Conservation (phyloP, 2,113 vertebrate species). For the Gallinago paraguaiae region DNA sequence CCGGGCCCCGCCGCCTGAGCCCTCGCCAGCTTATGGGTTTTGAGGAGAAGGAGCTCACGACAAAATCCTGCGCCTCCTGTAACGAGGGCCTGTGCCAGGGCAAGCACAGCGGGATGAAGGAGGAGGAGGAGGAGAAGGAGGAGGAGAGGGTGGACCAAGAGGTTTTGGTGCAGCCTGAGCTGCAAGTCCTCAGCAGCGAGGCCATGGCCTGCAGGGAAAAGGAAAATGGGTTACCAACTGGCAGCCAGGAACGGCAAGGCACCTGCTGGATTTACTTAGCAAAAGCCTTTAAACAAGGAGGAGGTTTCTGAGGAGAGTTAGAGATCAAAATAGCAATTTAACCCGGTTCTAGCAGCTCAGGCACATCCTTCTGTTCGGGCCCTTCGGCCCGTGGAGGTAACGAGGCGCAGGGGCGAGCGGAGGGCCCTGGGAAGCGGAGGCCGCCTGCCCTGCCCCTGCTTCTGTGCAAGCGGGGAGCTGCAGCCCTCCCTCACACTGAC, state of each 20-base stretch:
- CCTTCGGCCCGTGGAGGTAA: neutral
- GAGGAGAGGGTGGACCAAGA: too few species aligned
- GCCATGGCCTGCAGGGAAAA: fast-evolving
- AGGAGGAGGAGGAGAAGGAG: neutral
- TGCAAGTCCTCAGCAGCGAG: fast-evolving
- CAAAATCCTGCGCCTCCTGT: neutral
- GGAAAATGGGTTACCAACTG: neutral
- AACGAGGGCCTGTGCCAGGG: neutral
- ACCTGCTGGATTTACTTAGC: neutral
- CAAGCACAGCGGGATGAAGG: neutral
- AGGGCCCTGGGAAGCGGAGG: neutral
- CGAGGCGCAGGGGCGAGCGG: neutral
- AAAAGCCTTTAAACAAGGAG: neutral
- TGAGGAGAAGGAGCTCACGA: neutral
- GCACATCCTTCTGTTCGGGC: neutral
- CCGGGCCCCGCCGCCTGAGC: fast-evolving
- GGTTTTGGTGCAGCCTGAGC: fast-evolving
- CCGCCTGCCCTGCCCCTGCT: neutral
- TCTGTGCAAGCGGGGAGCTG: neutral
- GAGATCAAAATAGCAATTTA: neutral
- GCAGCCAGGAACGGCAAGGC: neutral
- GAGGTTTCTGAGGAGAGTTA: neutral
- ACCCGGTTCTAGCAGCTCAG: neutral
- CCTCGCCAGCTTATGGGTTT: fast-evolving
- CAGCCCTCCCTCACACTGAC: fast-evolving